phyloP scores from a whole-genome alignment of 2,113 vertebrate genomes.

The Phainopepla nitens region DNA sequence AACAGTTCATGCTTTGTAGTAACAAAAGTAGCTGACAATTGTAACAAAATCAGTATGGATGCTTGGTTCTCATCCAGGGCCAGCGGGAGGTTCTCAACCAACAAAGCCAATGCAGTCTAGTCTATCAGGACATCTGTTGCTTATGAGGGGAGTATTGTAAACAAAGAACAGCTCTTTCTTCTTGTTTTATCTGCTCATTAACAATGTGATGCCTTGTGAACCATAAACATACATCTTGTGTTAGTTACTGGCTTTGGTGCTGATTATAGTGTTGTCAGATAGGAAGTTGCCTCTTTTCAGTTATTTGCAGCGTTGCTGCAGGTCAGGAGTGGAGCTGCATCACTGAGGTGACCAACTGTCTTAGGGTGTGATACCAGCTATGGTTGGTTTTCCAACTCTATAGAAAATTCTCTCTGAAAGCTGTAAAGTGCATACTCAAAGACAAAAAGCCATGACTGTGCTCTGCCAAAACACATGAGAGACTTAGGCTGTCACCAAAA shows the following conservation, averaged over 20 bases:
- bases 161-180: conserved; percentile 60
- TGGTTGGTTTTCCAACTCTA: neutral
- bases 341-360: neutral
- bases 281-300: neutral
- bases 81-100: conserved; percentile 62
- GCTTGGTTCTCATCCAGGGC: conserved; percentile 63
- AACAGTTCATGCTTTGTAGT: conserved; percentile 50
- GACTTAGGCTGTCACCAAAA: neutral
- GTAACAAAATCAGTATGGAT: conserved; percentile 62
- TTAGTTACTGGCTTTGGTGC: conserved; percentile 30
- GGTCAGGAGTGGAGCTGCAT: neutral
- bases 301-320: neutral
- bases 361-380: neutral
- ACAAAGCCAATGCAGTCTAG: conserved; percentile 62
- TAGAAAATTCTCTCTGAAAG: neutral
- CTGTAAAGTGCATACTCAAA: neutral
- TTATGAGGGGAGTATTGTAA: conserved; percentile 62
- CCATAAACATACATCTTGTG: conserved; percentile 21
- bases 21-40: conserved; percentile 64
- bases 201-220: conserved; percentile 60
- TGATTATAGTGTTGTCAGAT: neutral
- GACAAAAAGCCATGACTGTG: neutral
- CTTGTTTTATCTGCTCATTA: conserved; percentile 58
- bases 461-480: neutral
- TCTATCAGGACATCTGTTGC: conserved; percentile 70